Conservation (phyloP, 2,888 invertebrate genomes). For the Acleris cristana region DNA sequence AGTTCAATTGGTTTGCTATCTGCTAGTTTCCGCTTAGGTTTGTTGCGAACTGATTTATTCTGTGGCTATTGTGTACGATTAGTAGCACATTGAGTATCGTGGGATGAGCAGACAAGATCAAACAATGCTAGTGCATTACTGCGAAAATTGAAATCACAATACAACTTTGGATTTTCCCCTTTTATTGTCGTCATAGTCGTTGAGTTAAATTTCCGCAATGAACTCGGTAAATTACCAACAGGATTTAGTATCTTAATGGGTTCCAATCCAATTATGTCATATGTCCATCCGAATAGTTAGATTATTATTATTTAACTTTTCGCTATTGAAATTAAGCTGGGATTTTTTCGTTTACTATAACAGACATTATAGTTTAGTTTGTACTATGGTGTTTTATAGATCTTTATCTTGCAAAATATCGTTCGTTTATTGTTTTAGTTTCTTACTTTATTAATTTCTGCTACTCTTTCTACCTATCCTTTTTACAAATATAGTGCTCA, state of each 20-base stretch:
- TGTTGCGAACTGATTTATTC: slow-evolving; percentile 52
- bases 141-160: slow-evolving; percentile 60
- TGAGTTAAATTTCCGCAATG: slow-evolving; percentile 23
- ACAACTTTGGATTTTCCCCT: slow-evolving; percentile 56
- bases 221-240: slow-evolving; percentile 13
- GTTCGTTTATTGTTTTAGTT: no score
- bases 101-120: slow-evolving; percentile 60
- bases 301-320: not conserved
- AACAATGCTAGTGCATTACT: slow-evolving; percentile 69
- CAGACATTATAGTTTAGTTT: no score
- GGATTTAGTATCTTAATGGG: slow-evolving; percentile 3
- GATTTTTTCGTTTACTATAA: no score
- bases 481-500: no score
- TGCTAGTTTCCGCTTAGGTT: slow-evolving; percentile 44
- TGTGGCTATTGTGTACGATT: slow-evolving; percentile 57
- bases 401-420: no score
- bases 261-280: slow-evolving; percentile 18
- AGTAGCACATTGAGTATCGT: slow-evolving; percentile 52
- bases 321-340: no score
- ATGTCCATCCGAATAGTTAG: not conserved
- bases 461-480: no score
- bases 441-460: no score
- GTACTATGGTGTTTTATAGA: no score
- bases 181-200: slow-evolving; percentile 31
- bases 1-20: slow-evolving; percentile 49